These are phyloP conservation scores for Sesamia nonagrioides DNA, from an alignment of 1,140 invertebrate genomes.

Conservation along the genomic window DNA sequence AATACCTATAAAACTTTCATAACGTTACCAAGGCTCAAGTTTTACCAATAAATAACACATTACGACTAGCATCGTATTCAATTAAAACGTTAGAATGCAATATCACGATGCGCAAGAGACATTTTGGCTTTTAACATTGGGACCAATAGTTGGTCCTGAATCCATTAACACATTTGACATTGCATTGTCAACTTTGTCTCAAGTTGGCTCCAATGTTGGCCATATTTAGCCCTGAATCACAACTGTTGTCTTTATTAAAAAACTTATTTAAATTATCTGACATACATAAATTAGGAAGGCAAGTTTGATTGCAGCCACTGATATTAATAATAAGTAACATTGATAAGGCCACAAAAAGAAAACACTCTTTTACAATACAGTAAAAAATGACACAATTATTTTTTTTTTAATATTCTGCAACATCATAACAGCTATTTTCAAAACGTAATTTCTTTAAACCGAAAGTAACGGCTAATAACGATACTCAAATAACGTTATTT, in stretches of 20 bases:
- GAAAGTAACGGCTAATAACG: constrained; percentile 42
- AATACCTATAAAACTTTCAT: constrained; percentile 29
- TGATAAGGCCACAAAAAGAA: constrained; percentile 58
- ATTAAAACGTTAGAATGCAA: constrained; percentile 25
- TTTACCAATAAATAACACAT: constrained; percentile 34
- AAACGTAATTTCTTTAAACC: neutral
- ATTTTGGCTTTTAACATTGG: constrained; percentile 23
- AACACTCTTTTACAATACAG: constrained; percentile 27
- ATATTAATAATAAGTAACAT: constrained; percentile 51
- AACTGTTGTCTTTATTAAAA: constrained; percentile 50
- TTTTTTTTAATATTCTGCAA: constrained; percentile 14
- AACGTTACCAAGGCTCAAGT: constrained; percentile 30
- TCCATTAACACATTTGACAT: neutral
- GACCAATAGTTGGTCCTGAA: constrained; percentile 7
- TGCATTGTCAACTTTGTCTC: neutral
- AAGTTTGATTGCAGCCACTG: constrained; percentile 42
- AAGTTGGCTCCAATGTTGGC: constrained; percentile 6
- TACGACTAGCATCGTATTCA: constrained; percentile 24
- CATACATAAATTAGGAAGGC: constrained; percentile 39
- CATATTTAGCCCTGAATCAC: constrained; percentile 8
- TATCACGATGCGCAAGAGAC: constrained; percentile 34
- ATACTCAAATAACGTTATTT: constrained; percentile 37
- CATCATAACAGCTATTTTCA: constrained; percentile 39
- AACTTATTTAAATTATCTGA: constrained; percentile 46
- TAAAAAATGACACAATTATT: constrained; percentile 14